These are phyloP conservation scores for Heliconius erato DNA, from an alignment of 2,888 invertebrate species.

Conservation along the genomic window DNA sequence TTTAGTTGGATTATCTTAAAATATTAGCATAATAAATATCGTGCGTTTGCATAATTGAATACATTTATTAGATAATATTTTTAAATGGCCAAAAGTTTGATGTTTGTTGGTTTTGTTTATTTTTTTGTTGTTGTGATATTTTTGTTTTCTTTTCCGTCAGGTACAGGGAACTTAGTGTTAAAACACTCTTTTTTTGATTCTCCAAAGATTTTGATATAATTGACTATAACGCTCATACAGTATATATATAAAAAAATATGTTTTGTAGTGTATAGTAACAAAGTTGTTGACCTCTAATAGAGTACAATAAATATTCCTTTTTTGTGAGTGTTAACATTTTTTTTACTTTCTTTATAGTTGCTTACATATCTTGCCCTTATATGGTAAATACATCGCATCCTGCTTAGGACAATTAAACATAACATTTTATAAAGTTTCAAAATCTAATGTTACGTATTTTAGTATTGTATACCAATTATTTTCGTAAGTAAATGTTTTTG, in stretches of 20 bases:
- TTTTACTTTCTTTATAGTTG: not conserved
- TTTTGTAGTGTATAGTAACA: no score
- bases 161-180: not conserved
- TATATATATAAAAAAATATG: no score
- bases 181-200: not conserved
- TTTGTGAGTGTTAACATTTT: not conserved
- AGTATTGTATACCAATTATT: not conserved
- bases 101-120: not conserved
- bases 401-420: not conserved
- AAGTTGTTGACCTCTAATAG: no score
- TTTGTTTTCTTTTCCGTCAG: no score
- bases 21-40: constrained; percentile 12
- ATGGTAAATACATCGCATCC: not conserved
- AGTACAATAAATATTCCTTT: not conserved
- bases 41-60: constrained; percentile 10
- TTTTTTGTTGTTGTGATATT: not conserved
- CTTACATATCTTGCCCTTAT: not conserved
- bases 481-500: not conserved
- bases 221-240: no score
- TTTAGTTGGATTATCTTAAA: constrained; percentile 1
- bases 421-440: not conserved
- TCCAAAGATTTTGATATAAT: no score
- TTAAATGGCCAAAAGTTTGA: not conserved
- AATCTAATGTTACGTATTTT: not conserved
- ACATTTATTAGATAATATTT: not conserved